These are phyloP conservation scores for Pachypanchax playfairii DNA, from an alignment of 2,113 vertebrate genomes.

Conservation along the genomic window DNA sequence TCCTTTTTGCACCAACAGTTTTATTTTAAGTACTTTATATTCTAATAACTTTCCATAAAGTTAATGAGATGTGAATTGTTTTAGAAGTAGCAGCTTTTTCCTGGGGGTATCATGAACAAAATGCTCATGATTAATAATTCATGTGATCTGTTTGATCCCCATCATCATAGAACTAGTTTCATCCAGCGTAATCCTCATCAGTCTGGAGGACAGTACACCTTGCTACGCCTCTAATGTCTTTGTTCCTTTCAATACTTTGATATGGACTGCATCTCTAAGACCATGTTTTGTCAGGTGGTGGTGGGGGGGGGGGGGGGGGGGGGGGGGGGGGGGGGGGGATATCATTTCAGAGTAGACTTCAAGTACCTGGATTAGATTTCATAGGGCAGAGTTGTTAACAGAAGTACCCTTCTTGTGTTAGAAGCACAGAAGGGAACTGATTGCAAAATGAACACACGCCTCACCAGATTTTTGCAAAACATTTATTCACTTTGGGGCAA, in stretches of 20 bases:
- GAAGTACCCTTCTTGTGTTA: conserved; percentile 58
- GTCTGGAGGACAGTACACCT: conserved; percentile 56
- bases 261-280: conserved; percentile 35
- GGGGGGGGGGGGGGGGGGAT: conserved; percentile 30
- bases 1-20: conserved; percentile 60
- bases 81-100: conserved; percentile 64
- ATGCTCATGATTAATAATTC: conserved; percentile 78
- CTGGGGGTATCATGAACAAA: conserved; percentile 68
- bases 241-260: conserved; percentile 42
- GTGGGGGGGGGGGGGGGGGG: conserved; percentile 25
- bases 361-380: conserved; percentile 65
- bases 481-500: conserved; percentile 56
- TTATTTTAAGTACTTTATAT: conserved; percentile 70
- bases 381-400: conserved; percentile 59
- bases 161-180: conserved; percentile 73
- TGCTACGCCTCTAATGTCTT: conserved; percentile 52
- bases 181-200: conserved; percentile 57
- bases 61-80: conserved; percentile 77
- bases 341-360: conserved; percentile 51
- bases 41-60: conserved; percentile 79
- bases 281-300: conserved; percentile 45
- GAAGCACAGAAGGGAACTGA: conserved; percentile 47
- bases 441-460: conserved; percentile 58
- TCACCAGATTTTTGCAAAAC: conserved; percentile 45
- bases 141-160: conserved; percentile 77